phyloP scores from a whole-genome alignment of 2,113 vertebrate species.

The Platichthys flesus region DNA sequence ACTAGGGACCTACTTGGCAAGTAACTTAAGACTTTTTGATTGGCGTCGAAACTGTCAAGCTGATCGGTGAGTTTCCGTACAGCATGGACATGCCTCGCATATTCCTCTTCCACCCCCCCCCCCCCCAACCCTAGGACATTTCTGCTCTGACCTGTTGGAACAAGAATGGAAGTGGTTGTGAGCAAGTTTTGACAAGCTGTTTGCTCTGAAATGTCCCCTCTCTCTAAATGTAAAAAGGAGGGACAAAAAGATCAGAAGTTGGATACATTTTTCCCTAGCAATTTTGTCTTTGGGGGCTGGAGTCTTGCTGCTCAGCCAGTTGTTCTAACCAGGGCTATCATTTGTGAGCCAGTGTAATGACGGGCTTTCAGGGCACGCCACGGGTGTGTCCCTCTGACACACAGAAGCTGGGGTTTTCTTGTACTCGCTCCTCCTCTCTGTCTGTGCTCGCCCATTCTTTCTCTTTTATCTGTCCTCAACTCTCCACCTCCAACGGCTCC shows the following conservation, averaged over 20 bases:
- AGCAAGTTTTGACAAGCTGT: constrained; percentile 58
- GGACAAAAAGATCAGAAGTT: constrained; percentile 3
- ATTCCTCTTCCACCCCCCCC: background rate
- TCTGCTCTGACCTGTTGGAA: constrained; percentile 61
- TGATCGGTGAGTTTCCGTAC: constrained; percentile 30
- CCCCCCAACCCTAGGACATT: constrained; percentile 32
- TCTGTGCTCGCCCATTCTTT: background rate
- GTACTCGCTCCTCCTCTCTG: constrained; percentile 52
- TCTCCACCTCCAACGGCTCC: constrained; percentile 34
- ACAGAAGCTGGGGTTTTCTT: constrained; percentile 71
- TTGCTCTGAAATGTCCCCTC: constrained; percentile 14
- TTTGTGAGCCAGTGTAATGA: constrained; percentile 80
- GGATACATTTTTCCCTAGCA: constrained; percentile 2
- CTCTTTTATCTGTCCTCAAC: constrained; percentile 9
- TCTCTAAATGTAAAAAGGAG: background rate
- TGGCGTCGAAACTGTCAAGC: background rate
- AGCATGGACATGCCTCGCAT: constrained; percentile 56
- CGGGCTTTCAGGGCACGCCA: constrained; percentile 71
- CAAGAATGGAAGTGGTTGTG: constrained; percentile 51
- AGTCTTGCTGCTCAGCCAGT: constrained; percentile 58
- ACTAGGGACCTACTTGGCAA: constrained; percentile 52
- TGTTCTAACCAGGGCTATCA: constrained; percentile 77
- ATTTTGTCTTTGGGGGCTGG: constrained; percentile 43
- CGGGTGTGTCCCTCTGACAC: constrained; percentile 81
- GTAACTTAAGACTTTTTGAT: background rate